phyloP scores from a whole-genome alignment of 2,888 invertebrate genomes.

The Horisme vitalbata region DNA sequence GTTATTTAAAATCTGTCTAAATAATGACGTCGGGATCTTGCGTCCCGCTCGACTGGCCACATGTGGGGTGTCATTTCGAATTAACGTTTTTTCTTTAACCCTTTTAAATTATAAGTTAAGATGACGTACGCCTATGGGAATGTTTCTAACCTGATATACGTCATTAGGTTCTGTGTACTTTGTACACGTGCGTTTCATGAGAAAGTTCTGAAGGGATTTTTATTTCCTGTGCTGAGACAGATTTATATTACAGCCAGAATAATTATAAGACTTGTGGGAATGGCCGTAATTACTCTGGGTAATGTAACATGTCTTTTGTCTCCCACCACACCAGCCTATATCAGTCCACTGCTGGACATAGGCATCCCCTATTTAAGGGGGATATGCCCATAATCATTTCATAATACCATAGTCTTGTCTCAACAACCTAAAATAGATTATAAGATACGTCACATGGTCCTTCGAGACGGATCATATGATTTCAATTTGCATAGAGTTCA shows the following conservation, averaged over 20 bases:
- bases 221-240: conserved; percentile 17
- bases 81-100: conserved; percentile 68
- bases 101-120: conserved; percentile 69
- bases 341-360: no score
- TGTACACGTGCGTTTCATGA: conserved; percentile 18
- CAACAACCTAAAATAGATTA: no score
- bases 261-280: neutral
- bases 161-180: conserved; percentile 13
- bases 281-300: no score
- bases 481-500: no score
- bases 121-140: conserved; percentile 68
- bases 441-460: no score
- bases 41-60: conserved; percentile 41
- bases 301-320: no score
- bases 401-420: no score
- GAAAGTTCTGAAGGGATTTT: conserved; percentile 18
- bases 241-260: conserved; percentile 7
- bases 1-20: conserved; percentile 2
- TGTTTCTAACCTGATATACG: conserved; percentile 31
- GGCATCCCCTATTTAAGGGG: no score
- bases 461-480: conserved; percentile 6
- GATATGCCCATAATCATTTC: no score
- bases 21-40: conserved; percentile 48
- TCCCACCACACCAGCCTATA: no score
- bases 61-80: conserved; percentile 59